These are phyloP conservation scores for Conus ventricosus DNA, from an alignment of 1,140 invertebrate species.

Conservation along the genomic window DNA sequence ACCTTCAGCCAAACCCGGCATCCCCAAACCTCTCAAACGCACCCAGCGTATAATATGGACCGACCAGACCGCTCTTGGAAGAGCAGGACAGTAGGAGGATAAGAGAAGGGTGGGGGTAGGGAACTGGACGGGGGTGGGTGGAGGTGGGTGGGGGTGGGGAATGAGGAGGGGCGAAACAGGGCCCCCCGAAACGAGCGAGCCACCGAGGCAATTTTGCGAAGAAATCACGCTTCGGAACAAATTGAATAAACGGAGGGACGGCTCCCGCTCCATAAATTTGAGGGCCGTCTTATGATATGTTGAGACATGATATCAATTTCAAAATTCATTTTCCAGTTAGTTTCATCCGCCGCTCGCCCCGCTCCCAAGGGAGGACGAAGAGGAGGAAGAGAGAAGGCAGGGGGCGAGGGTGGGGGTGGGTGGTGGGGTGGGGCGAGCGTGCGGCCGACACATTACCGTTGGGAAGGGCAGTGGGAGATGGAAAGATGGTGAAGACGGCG, in stretches of 20 bases:
- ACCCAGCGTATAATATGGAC: too few relatives aligned
- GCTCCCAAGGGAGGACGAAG: conserved; percentile 13
- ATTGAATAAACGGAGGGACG: conserved; percentile 37
- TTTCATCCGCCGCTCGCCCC: conserved; percentile 20
- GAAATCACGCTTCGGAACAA: conserved; percentile 41
- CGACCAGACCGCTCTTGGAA: too few relatives aligned
- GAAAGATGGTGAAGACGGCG: too few relatives aligned
- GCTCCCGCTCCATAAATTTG: conserved; percentile 40
- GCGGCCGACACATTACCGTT: neutral
- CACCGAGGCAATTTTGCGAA: conserved; percentile 27
- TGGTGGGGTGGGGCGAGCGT: neutral
- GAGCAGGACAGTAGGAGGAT: too few relatives aligned
- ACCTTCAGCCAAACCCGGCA: too few relatives aligned
- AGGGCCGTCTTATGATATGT: conserved; percentile 40
- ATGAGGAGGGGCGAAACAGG: neutral
- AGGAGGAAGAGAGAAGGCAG: neutral
- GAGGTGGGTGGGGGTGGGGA: too few relatives aligned
- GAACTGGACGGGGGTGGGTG: neutral
- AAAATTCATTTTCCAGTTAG: conserved; percentile 43
- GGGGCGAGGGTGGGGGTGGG: neutral
- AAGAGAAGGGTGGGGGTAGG: neutral
- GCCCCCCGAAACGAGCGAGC: neutral
- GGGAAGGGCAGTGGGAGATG: too few relatives aligned
- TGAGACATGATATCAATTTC: conserved; percentile 43
- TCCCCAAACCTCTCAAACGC: too few relatives aligned